Evolutionary conservation across 64 coral and sea anemone genomes (phyloP).

Genomic region (Pocillopora verrucosa): DNA sequence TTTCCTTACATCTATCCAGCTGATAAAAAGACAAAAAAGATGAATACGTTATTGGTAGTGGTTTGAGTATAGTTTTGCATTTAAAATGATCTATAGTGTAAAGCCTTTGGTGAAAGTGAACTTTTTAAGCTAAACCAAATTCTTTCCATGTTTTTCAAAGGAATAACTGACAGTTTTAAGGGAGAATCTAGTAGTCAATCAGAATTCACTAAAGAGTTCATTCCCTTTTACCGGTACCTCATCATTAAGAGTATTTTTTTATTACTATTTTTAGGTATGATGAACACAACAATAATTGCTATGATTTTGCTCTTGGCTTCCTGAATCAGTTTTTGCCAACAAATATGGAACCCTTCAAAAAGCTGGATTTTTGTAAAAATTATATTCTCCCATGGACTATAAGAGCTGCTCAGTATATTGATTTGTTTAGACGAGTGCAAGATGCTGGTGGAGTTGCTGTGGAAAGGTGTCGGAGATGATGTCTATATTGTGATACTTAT

Average conservation of each 20-base stretch:
- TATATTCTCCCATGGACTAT: slow-evolving; percentile 33
- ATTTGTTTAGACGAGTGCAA: slow-evolving; percentile 10
- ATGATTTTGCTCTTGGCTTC: slow-evolving; percentile 32
- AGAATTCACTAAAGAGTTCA: not conserved
- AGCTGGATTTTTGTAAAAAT: slow-evolving; percentile 14
- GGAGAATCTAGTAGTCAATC: no score
- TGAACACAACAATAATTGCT: slow-evolving; percentile 25
- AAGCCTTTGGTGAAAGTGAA: no score
- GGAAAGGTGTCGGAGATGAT: not conserved
- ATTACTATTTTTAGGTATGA: slow-evolving; percentile 26
- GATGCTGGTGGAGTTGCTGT: slow-evolving; percentile 1
- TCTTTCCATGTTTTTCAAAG: no score
- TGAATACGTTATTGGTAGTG: no score
- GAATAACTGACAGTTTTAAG: no score
- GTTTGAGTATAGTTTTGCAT: no score
- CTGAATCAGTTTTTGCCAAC: slow-evolving; percentile 16
- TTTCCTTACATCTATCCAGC: no score
- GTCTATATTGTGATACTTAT: not conserved
- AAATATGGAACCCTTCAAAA: not conserved
- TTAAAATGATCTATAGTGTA: no score
- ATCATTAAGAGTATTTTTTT: not conserved
- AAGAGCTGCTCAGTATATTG: slow-evolving; percentile 40
- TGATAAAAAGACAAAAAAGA: no score
- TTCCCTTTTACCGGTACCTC: not conserved
- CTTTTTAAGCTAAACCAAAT: no score